Percentiles rank a stretch among this genome's conserved stretches.
These are phyloP conservation scores for Poecilia picta DNA, from an alignment of 2,797 vertebrate species.

Conservation along the genomic window DNA sequence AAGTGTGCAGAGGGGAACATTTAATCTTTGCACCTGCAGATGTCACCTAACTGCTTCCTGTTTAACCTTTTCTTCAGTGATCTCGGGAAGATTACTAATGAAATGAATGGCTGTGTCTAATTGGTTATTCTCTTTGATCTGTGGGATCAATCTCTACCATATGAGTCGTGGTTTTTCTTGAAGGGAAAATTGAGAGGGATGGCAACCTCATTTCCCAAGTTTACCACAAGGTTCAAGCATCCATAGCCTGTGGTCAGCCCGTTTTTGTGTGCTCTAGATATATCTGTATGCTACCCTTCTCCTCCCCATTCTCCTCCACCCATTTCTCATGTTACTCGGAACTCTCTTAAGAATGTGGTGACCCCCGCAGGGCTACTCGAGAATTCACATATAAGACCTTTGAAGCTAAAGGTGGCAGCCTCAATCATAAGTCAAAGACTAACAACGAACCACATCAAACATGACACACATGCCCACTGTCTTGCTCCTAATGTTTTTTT, in stretches of 20 bases:
- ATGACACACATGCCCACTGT: slow-evolving; percentile 57
- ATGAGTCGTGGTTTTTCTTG: slow-evolving; percentile 72
- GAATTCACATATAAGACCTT: slow-evolving; percentile 64
- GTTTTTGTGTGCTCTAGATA: slow-evolving; percentile 58
- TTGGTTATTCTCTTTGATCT: slow-evolving; percentile 77
- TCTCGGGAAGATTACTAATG: slow-evolving; percentile 61
- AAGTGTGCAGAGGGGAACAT: slow-evolving; percentile 27
- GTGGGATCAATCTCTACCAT: slow-evolving; percentile 74
- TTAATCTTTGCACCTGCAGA: slow-evolving; percentile 69
- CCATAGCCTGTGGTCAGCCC: slow-evolving; percentile 73
- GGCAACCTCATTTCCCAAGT: slow-evolving; percentile 80
- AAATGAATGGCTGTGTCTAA: slow-evolving; percentile 73
- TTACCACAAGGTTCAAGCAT: slow-evolving; percentile 77
- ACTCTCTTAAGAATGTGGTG: slow-evolving; percentile 57
- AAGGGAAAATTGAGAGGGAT: slow-evolving; percentile 74
- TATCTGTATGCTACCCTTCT: slow-evolving; percentile 53
- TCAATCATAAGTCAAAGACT: slow-evolving; percentile 68
- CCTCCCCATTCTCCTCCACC: slow-evolving; percentile 36
- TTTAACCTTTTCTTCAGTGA: slow-evolving; percentile 49
- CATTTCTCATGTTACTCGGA: slow-evolving; percentile 54
- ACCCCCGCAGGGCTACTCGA: slow-evolving; percentile 50
- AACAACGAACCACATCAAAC: slow-evolving; percentile 71
- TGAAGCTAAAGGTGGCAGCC: slow-evolving; percentile 64
- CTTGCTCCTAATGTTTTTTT: not conserved
- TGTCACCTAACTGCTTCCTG: slow-evolving; percentile 68